These are phyloP conservation scores for Anguilla megastoma DNA, from an alignment of 2,797 vertebrate species.

Conservation along the genomic window DNA sequence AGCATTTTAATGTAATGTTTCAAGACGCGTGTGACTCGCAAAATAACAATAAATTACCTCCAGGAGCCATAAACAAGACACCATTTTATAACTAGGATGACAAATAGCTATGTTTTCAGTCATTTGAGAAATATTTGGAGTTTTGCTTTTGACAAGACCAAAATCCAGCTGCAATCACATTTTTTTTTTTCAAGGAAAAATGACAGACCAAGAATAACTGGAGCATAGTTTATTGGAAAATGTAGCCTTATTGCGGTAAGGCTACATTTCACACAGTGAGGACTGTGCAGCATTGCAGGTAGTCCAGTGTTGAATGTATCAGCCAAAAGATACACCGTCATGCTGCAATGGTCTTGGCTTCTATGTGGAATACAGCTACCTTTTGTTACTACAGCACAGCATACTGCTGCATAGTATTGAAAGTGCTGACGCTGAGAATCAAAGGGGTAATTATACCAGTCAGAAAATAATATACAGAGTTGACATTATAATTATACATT, in stretches of 20 bases:
- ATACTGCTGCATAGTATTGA: not conserved
- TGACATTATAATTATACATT: not conserved
- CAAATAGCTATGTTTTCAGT: not conserved
- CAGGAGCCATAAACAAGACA: slow-evolving; percentile 50
- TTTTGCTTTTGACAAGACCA: not conserved
- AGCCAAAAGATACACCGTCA: not conserved
- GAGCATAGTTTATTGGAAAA: not conserved
- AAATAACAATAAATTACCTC: slow-evolving; percentile 56
- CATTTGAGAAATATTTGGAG: not conserved
- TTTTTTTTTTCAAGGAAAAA: not conserved
- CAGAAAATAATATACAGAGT: not conserved
- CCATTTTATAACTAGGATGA: slow-evolving; percentile 38
- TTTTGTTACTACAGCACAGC: not conserved
- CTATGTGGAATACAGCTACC: not conserved
- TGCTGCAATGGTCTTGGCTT: not conserved
- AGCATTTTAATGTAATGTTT: slow-evolving; percentile 67
- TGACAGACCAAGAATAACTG: not conserved
- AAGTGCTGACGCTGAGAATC: not conserved
- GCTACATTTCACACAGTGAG: not conserved
- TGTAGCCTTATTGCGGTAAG: not conserved
- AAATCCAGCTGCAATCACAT: not conserved
- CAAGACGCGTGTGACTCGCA: slow-evolving; percentile 60
- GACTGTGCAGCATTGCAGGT: not conserved
- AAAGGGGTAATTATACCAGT: not conserved
- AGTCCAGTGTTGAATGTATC: not conserved